phyloP scores from a whole-genome alignment of 2,888 invertebrate genomes.

The Lasioglossum villosulum region DNA sequence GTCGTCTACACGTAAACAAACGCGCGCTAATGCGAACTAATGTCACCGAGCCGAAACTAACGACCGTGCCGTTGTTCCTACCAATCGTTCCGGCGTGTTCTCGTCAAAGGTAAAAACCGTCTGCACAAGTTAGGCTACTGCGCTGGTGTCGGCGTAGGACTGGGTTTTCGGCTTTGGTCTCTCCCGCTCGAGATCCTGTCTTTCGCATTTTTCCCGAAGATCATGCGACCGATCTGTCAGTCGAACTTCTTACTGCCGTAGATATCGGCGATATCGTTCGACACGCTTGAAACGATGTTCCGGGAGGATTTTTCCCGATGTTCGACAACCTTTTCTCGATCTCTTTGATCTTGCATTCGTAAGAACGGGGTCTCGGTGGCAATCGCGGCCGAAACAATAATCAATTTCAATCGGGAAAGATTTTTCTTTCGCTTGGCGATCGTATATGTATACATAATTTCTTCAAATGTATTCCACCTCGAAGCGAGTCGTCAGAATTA shows the following conservation, averaged over 20 bases:
- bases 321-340: slow-evolving; percentile 23
- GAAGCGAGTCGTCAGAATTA: neutral
- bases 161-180: neutral
- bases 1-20: slow-evolving; percentile 66
- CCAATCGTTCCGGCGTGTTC: slow-evolving; percentile 36
- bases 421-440: neutral
- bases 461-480: neutral
- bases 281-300: slow-evolving; percentile 37
- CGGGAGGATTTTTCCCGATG: slow-evolving; percentile 37
- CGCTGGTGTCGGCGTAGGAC: neutral
- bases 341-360: neutral
- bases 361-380: neutral
- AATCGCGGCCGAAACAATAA: neutral
- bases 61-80: slow-evolving; percentile 55
- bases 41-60: slow-evolving; percentile 71
- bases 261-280: slow-evolving; percentile 74
- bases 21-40: slow-evolving; percentile 72
- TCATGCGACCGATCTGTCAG: slow-evolving; percentile 65
- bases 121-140: slow-evolving; percentile 12
- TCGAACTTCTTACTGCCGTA: slow-evolving; percentile 70
- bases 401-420: neutral
- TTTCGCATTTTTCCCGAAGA: slow-evolving; percentile 66
- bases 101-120: slow-evolving; percentile 52
- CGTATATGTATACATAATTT: neutral
- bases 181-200: neutral